Evolutionary conservation across 2,113 vertebrate species (phyloP), one percentile per base, ranked within the genome.

Genomic region (Anolis carolinensis): DNA sequence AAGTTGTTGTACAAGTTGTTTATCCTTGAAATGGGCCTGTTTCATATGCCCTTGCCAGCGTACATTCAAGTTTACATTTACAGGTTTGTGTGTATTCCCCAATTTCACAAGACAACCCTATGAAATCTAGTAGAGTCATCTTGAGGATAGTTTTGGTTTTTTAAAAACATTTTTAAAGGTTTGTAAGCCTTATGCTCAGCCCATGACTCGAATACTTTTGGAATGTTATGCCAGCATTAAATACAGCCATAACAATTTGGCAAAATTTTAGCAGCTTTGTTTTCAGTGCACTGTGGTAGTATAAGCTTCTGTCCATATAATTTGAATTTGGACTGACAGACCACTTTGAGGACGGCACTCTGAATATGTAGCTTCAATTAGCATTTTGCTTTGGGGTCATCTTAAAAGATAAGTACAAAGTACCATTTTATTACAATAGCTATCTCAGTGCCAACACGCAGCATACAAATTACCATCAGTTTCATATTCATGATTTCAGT

Each of bases 11-110:
- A n/a, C 30, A 21, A 48, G 11, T 39, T 44, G 34, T 34, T 76
- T 72, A 34, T 25, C 65, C 74, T 50, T 50, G 48, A 83, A 62
- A 63, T 25, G 14, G 32, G 32, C 14, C 30, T 59, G 9, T 23
- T 32, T 2, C 5, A 70, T 74, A 73, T 39, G n/a, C 11, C 23
- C 48, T 34, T 1, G 70, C 44, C 0, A 1, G 65, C 79, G 79
- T 14, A 75, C 55, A 70, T 0, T 34, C 0, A 23, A 32, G 9
- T 18, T 36, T n/a, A n/a, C n/a, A n/a, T n/a, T n/a, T n/a, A n/a
- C n/a, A n/a, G n/a, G n/a, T n/a, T n/a, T n/a, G n/a, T n/a, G n/a
- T n/a, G n/a, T n/a, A n/a, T n/a, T n/a, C n/a, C n/a, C n/a, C n/a
- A n/a, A n/a, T n/a, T n/a, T n/a, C n/a, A n/a, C n/a, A n/a, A n/a